Conservation (phyloP, 2,113 vertebrate species). For the Bambusicola thoracicus region DNA sequence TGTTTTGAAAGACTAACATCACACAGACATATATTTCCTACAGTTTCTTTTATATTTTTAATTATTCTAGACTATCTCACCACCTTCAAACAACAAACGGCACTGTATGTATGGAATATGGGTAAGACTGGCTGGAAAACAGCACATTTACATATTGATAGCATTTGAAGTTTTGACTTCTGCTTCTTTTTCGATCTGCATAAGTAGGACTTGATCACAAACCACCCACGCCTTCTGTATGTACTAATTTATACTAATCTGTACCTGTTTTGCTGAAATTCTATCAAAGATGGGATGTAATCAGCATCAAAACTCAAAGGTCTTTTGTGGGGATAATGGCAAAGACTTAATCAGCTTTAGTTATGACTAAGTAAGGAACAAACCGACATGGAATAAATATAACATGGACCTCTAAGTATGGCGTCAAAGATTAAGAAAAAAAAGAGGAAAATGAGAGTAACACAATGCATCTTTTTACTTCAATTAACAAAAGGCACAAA, state of each 20-base stretch:
- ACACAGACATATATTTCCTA: not conserved
- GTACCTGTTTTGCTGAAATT: not conserved
- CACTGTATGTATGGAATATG: not conserved
- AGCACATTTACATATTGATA: not conserved
- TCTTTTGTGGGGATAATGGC: not conserved
- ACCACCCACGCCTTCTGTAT: not conserved
- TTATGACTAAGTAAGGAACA: not conserved
- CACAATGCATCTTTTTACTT: constrained; percentile 23
- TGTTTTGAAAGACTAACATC: not conserved
- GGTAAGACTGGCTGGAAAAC: not conserved
- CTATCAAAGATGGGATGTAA: not conserved
- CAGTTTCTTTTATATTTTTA: not conserved
- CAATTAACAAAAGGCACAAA: not conserved
- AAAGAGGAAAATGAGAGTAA: not conserved
- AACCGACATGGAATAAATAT: not conserved
- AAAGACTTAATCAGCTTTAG: not conserved
- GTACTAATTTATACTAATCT: not conserved
- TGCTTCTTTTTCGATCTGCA: not conserved
- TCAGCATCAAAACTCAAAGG: not conserved
- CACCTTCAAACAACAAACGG: constrained; percentile 7
- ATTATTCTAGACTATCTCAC: not conserved
- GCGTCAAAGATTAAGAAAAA: not conserved
- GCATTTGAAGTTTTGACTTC: constrained; percentile 21
- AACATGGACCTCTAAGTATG: not conserved
- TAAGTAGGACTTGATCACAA: not conserved